A percentile compares a stretch with the other conserved stretches of the same genome.
These are phyloP conservation scores for Chionoecetes opilio DNA, from an alignment of 1,140 invertebrate genomes.

Conservation along the genomic window DNA sequence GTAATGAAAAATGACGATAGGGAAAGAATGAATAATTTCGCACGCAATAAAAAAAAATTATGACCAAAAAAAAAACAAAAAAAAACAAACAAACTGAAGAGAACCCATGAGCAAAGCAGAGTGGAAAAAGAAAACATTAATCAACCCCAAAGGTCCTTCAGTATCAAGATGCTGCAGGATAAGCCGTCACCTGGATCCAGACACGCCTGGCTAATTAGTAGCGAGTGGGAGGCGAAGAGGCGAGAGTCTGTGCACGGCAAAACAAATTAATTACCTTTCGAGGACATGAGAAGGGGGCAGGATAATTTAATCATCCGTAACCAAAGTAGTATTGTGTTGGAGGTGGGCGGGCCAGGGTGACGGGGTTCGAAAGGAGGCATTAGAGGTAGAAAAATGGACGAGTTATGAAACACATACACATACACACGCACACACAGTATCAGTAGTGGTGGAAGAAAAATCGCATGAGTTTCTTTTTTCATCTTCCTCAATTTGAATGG, in stretches of 20 bases:
- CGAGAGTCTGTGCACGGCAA: not conserved
- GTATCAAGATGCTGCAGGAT: not conserved
- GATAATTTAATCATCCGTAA: not conserved
- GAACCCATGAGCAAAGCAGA: no score
- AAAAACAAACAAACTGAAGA: no score
- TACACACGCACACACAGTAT: no score
- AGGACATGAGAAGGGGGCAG: not conserved
- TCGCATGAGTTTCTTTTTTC: no score
- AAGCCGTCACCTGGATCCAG: not conserved
- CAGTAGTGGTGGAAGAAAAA: no score
- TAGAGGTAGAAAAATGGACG: not conserved
- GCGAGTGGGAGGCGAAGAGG: not conserved
- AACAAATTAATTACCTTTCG: not conserved
- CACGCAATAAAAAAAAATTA: no score
- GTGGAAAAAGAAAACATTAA: not conserved
- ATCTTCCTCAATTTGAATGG: no score
- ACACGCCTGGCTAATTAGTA: not conserved
- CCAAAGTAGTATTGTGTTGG: not conserved
- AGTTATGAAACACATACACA: not conserved
- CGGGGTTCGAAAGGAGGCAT: not conserved
- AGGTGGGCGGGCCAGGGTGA: not conserved
- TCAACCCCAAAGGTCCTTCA: not conserved
- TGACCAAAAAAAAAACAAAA: no score
- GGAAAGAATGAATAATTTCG: no score
- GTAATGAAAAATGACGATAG: not conserved